These are phyloP conservation scores for Sisyra nigra DNA, from an alignment of 2,888 invertebrate species.

Conservation along the genomic window DNA sequence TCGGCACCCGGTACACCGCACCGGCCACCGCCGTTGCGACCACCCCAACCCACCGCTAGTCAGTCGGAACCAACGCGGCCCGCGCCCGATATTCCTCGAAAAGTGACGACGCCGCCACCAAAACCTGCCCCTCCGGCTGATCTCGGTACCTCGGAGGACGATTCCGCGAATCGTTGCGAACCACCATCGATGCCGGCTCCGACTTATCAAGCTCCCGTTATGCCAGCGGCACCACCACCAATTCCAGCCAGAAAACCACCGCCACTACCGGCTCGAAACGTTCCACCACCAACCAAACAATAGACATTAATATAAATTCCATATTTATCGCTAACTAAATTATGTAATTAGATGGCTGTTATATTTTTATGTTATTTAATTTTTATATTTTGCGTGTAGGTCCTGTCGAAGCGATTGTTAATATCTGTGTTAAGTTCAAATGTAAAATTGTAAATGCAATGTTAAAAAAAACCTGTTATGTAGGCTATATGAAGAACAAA, in stretches of 20 bases:
- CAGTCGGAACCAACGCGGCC: constrained; percentile 26
- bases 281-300: constrained; percentile 17
- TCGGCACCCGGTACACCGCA: constrained; percentile 33
- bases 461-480: too few species aligned
- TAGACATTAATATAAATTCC: neutral
- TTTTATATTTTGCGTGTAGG: too few species aligned
- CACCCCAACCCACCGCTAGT: constrained; percentile 24
- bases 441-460: too few species aligned
- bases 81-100: constrained; percentile 20
- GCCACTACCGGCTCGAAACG: constrained; percentile 47
- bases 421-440: too few species aligned
- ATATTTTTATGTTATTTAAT: too few species aligned
- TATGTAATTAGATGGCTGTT: too few species aligned
- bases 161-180: too few species aligned
- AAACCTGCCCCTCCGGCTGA: neutral
- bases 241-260: constrained; percentile 46
- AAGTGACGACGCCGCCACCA: constrained; percentile 20
- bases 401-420: too few species aligned
- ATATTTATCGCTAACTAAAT: too few species aligned
- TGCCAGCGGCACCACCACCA: constrained; percentile 30
- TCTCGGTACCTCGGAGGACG: constrained; percentile 20
- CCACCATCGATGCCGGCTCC: constrained; percentile 9
- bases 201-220: constrained; percentile 31
- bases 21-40: constrained; percentile 26
- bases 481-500: too few species aligned